These are phyloP conservation scores for Neodiprion lecontei DNA, from an alignment of 1,140 invertebrate species.

Conservation along the genomic window DNA sequence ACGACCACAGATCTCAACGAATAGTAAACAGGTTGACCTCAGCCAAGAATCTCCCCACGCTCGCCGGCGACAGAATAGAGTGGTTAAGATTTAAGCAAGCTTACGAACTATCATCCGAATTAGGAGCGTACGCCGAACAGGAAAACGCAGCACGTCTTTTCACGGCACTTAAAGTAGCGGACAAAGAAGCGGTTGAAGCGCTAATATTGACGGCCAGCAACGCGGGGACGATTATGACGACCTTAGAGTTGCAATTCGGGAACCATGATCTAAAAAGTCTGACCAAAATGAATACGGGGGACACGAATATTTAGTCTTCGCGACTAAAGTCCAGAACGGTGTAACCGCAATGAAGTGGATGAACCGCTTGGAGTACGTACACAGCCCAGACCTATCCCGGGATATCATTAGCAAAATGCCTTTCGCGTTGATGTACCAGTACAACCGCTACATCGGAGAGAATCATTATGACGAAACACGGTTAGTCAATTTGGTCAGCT, in stretches of 20 bases:
- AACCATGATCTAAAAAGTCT: constrained; percentile 12
- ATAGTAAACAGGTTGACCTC: background rate
- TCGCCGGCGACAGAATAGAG: constrained; percentile 5
- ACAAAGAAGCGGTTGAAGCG: constrained; percentile 18
- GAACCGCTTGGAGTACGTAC: background rate
- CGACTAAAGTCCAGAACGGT: background rate
- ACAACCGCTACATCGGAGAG: background rate
- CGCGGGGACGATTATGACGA: constrained; percentile 12
- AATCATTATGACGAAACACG: background rate
- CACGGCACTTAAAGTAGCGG: background rate
- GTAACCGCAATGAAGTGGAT: constrained; percentile 10
- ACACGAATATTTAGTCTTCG: background rate
- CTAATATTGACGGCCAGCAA: constrained; percentile 21
- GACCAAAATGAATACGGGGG: background rate
- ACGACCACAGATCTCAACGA: background rate
- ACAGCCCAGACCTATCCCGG: background rate
- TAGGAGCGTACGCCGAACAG: constrained; percentile 1
- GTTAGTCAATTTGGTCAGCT: constrained; percentile 4
- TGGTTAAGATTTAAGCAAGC: constrained; percentile 9
- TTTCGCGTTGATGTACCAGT: background rate
- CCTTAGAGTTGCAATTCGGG: constrained; percentile 22
- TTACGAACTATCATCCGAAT: constrained; percentile 2
- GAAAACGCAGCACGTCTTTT: constrained; percentile 12
- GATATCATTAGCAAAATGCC: background rate
- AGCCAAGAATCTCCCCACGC: background rate